Base-by-base conservation (phyloP, 2,113 vertebrate genomes). In the Catagonus wagneri region DNA sequence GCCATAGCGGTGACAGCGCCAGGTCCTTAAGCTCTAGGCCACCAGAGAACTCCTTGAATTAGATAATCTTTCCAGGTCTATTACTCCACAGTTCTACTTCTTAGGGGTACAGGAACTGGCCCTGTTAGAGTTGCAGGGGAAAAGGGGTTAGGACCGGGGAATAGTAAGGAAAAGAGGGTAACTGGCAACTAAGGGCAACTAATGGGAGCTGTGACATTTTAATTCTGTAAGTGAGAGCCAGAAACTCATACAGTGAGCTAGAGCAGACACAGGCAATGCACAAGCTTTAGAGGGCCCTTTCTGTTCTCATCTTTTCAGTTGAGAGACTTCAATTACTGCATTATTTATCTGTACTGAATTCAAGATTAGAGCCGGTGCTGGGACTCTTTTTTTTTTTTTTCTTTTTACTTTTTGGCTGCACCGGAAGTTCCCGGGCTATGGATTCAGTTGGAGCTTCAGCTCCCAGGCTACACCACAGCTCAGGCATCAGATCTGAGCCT, bases 301-400 rank as follows among this genome's bases (percentile, higher is more conserved):
- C 87, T 72, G 80, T 97, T 84, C 94, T 58, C 32, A 23, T 58
- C 88, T 83, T 95, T 63, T 95, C 90, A 85, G 88, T 6, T 94
- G 95, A 96, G 66, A 95, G 81, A 94, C 20, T 78, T 93, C 60
- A 52, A 32, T 32, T 90, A 76, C 65, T 92, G 39, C 25, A 29
- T 10, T 89, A 76, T 91, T 69, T 54, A 92, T 87, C 50, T 93
- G 90, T 66, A 80, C 9, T 54, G 66, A 71, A 74, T 63, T 95
- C 71, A 84, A 93, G 54, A 50, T 75, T 65, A 71, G 65, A 61
- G 44, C 44, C 44, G 8, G 44, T 44, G 44, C 4, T 44, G 44
- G 44, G 44, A 44, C 44, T 44, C 44, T 44, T 44, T 44, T 44
- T 44, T 44, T 44, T 44, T 44, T 44, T 44, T 44, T 44, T 44